These are phyloP conservation scores for Naso thynnoides DNA, from an alignment of 2,797 vertebrate species.

Conservation along the genomic window DNA sequence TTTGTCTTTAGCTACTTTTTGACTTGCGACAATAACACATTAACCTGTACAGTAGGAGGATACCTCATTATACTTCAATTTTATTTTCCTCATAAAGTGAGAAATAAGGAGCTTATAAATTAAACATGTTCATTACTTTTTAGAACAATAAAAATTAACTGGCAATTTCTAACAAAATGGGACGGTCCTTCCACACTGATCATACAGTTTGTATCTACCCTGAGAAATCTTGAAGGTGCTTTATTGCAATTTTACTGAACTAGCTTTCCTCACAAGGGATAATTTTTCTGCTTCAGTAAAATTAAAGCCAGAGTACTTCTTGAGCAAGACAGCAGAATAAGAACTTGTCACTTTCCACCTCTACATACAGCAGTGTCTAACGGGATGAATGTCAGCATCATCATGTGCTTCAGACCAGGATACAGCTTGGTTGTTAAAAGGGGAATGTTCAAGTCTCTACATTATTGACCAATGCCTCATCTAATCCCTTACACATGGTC, in stretches of 20 bases:
- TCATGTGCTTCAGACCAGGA: constrained; percentile 54
- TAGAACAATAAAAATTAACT: background rate
- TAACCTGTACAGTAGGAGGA: background rate
- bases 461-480: constrained; percentile 35
- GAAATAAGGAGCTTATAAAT: background rate
- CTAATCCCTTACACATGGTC: constrained; percentile 33
- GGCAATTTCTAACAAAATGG: background rate
- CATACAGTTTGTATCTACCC: background rate
- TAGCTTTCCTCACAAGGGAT: background rate
- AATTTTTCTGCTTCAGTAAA: background rate
- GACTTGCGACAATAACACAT: background rate
- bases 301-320: background rate
- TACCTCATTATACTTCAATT: background rate
- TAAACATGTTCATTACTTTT: background rate
- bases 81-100: background rate
- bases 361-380: constrained; percentile 21
- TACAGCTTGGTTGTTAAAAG: constrained; percentile 32
- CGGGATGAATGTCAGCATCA: constrained; percentile 25
- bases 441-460: constrained; percentile 57
- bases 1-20: background rate
- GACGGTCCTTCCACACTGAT: background rate
- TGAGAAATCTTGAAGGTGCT: constrained; percentile 8
- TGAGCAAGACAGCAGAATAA: constrained; percentile 13
- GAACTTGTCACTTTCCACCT: constrained; percentile 48
- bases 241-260: background rate